phyloP scores from a whole-genome alignment of 2,888 invertebrate genomes.

The Apamea anceps region DNA sequence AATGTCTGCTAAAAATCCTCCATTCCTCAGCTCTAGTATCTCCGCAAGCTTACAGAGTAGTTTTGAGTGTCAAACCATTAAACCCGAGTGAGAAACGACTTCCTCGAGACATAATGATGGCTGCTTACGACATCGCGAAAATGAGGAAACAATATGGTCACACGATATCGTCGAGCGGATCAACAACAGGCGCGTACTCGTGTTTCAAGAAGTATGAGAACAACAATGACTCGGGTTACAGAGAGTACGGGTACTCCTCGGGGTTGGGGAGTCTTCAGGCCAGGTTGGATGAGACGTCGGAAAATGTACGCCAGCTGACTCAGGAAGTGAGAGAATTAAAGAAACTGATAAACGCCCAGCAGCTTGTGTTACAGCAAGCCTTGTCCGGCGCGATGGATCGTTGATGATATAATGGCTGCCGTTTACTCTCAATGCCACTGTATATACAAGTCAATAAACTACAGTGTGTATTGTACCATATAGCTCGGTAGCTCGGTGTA shows the following conservation, averaged over 20 bases:
- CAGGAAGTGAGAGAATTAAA: constrained; percentile 93
- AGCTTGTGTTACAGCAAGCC: constrained; percentile 88
- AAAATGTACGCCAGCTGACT: constrained; percentile 92
- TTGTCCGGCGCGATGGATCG: constrained; percentile 85
- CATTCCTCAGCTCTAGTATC: constrained; percentile 95
- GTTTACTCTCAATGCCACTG: constrained; percentile 89
- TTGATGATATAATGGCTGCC: constrained; percentile 87
- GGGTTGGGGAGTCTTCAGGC: constrained; percentile 91
- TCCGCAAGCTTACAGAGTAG: constrained; percentile 95
- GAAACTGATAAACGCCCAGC: constrained; percentile 88
- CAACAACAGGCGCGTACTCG: constrained; percentile 91
- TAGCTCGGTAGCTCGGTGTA: constrained; percentile 76
- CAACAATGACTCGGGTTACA: constrained; percentile 88
- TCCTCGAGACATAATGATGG: constrained; percentile 94
- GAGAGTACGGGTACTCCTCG: constrained; percentile 89
- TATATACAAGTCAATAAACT: constrained; percentile 87
- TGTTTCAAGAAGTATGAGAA: constrained; percentile 92
- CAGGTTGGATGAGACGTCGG: constrained; percentile 92
- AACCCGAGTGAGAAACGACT: constrained; percentile 95
- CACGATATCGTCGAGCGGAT: constrained; percentile 92
- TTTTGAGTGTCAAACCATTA: constrained; percentile 95
- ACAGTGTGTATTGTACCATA: constrained; percentile 75
- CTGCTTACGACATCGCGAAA: constrained; percentile 95
- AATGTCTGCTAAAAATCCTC: constrained; percentile 93
- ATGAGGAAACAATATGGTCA: constrained; percentile 93